Base-by-base conservation (phyloP, 2,888 invertebrate species). In the Sinentomon sp. region DNA sequence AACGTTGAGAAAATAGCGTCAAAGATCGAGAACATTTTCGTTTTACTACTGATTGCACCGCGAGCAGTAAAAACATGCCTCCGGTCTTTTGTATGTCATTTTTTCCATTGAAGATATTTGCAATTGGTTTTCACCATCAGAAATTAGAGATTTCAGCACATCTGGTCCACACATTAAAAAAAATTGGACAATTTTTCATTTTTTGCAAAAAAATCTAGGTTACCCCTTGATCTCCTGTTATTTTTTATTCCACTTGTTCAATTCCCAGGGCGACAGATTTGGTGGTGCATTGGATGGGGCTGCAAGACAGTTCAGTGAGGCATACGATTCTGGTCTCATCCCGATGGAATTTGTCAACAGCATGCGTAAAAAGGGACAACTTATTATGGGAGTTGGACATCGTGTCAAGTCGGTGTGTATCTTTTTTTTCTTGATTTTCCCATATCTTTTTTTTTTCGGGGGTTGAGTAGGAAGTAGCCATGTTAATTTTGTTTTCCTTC, bases 381-480 rank as follows among this genome's bases (percentile, higher is more conserved):
- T 94, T 17, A 97, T 97, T 48, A 92, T 97, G 89, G 97, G 97
- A 36, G 97, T 97, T 46, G 97, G 97, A 1, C 97, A 97, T 59
- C 66, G 68, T 35, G 66, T 69, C 30, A 69, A 69, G 50, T 68
- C 67, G 29, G 63, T 65, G 46, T 53, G 59, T 46, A n/a, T 14
- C 22, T 1, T n/a, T n/a, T n/a, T n/a, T n/a, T n/a, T n/a, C n/a
- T n/a, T n/a, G 6, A 23, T 24, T 13, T 9, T 13, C 16, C 16
- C 3, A 5, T 27, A 6, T 6, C 16, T 22, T 22, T 22, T 22
- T 22, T 10, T n/a, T 22, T 10, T n/a, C 10, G 12, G 12, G 23
- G 2, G 23, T 22, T 22, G 3, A n/a, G 10, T n/a, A n/a, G 23
- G n/a, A n/a, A n/a, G n/a, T n/a, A n/a, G n/a, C n/a, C n/a, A n/a